phyloP scores from a whole-genome alignment of 2,113 vertebrate genomes.

The Chaenocephalus aceratus region DNA sequence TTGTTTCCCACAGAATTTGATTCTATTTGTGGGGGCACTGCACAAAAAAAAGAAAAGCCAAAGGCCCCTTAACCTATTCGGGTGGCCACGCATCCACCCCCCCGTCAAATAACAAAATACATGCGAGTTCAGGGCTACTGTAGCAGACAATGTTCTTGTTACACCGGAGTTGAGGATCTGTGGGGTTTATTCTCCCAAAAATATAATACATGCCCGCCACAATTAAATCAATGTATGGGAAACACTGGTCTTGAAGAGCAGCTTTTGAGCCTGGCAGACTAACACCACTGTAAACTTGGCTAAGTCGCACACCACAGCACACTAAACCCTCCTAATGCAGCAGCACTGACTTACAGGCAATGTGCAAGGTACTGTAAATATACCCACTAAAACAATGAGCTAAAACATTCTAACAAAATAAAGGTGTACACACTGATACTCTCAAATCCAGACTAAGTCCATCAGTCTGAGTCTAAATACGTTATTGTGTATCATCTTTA shows the following conservation, averaged over 20 bases:
- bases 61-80: too few species aligned
- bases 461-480: background rate
- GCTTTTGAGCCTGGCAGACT: constrained; percentile 29
- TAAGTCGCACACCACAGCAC: constrained; percentile 36
- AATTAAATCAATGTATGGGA: too few species aligned
- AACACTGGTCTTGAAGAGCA: constrained; percentile 22
- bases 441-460: constrained; percentile 10
- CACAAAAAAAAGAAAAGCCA: too few species aligned
- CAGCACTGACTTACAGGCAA: constrained; percentile 2
- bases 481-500: background rate
- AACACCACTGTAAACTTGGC: constrained; percentile 42
- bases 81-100: too few species aligned
- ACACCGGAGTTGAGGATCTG: too few species aligned
- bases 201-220: too few species aligned
- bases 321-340: constrained; percentile 48
- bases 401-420: constrained; percentile 16
- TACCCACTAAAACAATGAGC: constrained; percentile 23
- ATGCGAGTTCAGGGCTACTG: too few species aligned
- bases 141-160: too few species aligned
- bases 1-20: too few species aligned
- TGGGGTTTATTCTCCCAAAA: too few species aligned
- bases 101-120: too few species aligned
- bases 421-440: background rate
- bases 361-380: constrained; percentile 16
- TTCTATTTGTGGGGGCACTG: too few species aligned